Percentiles rank a stretch among this genome's conserved stretches.
These are phyloP conservation scores for Azorinus chamasolen DNA, from an alignment of 2,888 invertebrate species.

Conservation along the genomic window DNA sequence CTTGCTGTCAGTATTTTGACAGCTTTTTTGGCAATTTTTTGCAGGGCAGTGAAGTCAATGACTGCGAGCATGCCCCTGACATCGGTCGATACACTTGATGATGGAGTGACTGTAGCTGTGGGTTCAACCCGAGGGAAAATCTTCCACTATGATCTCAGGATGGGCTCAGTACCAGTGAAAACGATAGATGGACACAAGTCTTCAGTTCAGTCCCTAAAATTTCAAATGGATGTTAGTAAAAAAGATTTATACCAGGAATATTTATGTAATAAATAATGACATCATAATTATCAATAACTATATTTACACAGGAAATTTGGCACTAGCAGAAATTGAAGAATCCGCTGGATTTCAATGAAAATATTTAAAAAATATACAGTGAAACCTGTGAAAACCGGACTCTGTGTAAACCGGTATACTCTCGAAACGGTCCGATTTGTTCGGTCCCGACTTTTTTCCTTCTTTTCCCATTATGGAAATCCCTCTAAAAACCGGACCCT, in stretches of 20 bases:
- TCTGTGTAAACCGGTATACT: no score
- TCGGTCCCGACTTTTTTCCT: no score
- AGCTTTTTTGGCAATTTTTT: constrained; percentile 4
- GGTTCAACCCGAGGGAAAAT: constrained; percentile 85
- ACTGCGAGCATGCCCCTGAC: constrained; percentile 83
- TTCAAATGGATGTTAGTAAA: constrained; percentile 66
- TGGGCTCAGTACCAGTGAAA: constrained; percentile 75
- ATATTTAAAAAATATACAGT: no score
- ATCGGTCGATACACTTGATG: constrained; percentile 82
- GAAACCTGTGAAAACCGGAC: no score
- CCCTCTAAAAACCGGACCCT: no score
- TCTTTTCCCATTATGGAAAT: no score
- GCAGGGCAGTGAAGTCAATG: constrained; percentile 80
- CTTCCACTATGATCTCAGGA: constrained; percentile 85
- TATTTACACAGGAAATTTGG: no score
- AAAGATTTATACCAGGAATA: no score
- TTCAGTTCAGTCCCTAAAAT: constrained; percentile 81
- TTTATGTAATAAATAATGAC: no score
- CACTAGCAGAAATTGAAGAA: no score
- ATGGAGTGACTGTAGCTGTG: constrained; percentile 85
- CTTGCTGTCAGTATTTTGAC: background rate
- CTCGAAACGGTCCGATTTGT: no score
- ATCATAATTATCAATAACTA: background rate
- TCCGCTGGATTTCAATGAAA: no score
- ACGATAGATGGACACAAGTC: constrained; percentile 82